A percentile compares a stretch with the other conserved stretches of the same genome.
Conservation (phyloP, 2,113 vertebrate genomes). For the Chitala chitala region DNA sequence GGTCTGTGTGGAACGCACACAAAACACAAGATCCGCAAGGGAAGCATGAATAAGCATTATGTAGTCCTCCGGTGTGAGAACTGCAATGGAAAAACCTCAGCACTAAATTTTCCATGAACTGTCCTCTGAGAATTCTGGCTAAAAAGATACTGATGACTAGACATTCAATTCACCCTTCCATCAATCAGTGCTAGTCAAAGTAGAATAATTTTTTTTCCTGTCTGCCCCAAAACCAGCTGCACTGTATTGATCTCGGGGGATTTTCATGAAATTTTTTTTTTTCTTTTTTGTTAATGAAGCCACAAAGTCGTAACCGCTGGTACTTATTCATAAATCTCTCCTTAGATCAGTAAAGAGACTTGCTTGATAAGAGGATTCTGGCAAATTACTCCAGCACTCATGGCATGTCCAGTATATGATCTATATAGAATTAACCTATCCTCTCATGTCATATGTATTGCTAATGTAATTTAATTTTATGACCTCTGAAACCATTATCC, state of each 20-base stretch:
- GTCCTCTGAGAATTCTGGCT: conserved; percentile 46
- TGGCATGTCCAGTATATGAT: conserved; percentile 48
- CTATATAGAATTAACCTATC: conserved; percentile 44
- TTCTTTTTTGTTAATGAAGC: conserved; percentile 65
- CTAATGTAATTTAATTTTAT: not conserved
- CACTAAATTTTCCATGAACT: conserved; percentile 42
- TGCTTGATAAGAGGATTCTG: conserved; percentile 43
- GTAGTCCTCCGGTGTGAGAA: conserved; percentile 39
- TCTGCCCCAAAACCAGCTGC: conserved; percentile 46
- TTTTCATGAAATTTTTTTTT: conserved; percentile 40
- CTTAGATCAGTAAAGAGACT: conserved; percentile 50
- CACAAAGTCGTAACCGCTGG: conserved; percentile 53
- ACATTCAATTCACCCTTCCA: conserved; percentile 65
- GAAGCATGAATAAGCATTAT: not conserved
- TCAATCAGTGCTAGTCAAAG: conserved; percentile 58
- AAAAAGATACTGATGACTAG: conserved; percentile 63
- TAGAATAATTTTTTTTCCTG: conserved; percentile 23
- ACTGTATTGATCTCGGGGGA: conserved; percentile 47
- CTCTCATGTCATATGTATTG: conserved; percentile 18
- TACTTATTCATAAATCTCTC: conserved; percentile 67
- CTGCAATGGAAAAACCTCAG: conserved; percentile 41
- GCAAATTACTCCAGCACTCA: conserved; percentile 61
- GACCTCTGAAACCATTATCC: not conserved
- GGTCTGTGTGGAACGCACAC: not conserved
- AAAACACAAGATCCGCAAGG: not conserved